Base-by-base conservation (phyloP, 2,888 invertebrate species). In the Mongoloraphidia duomilia region DNA sequence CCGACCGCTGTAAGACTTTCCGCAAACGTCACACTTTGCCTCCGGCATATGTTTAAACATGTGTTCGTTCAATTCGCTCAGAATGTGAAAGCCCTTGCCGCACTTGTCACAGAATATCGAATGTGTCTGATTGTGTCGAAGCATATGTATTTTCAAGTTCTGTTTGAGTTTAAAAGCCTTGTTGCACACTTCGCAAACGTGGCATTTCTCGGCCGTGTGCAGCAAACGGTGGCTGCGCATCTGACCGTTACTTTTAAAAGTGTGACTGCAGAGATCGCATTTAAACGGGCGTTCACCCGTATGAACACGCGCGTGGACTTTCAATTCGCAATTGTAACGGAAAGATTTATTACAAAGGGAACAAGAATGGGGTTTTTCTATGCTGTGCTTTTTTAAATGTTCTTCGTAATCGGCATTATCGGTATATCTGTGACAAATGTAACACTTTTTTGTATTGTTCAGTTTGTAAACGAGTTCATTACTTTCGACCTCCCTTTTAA, bases 1-100 rank as follows among this genome's bases (percentile, higher is more conserved):
- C 55, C 67, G 66, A 54, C 66, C 67, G 66, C 67, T 65, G 55
- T 67, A 68, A 9, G 68, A 67, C 50, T 65, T 53, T 53, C 66
- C 67, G 54, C 68, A 68, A 49, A 66, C 66, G 53, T 67, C 63
- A 26, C 9, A 40, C 43, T 47, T 54, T 39, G 53, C 42, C 4
- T 56, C 50, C 49, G 8, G 50, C 53, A 47, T 55, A 50, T 49
- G 46, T 42, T 42, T 42, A 9, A 42, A 42, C 26, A 26, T 12
- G 8, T 42, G 42, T 10, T 26, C 42, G 4, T 42, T 42, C 10
- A 42, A 33, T 33, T 17, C 12, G n/a, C 46, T 34, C 51, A 51
- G 52, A 5, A 50, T 55, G 36, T 56, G 55, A 48, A 58, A 59
- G 8, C 56, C 55, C 45, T 57, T 56, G 8, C 53, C 55, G 49